phyloP scores from a whole-genome alignment of 2,797 vertebrate species.

The Melanogrammus aeglefinus region DNA sequence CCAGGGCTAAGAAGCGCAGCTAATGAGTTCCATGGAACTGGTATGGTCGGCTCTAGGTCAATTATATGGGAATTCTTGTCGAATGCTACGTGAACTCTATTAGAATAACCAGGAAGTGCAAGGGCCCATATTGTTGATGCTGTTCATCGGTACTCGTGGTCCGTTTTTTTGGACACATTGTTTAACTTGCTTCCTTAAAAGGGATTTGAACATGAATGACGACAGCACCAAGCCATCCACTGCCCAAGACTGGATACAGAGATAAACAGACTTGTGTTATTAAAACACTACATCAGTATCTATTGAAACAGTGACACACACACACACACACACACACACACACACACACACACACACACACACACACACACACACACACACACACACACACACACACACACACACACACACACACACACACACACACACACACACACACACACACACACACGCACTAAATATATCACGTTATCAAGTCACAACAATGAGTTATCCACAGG shows the following conservation, averaged over 20 bases:
- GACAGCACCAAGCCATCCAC: not conserved
- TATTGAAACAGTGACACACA: slow-evolving; percentile 23
- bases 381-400: slow-evolving; percentile 35
- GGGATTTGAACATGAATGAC: not conserved
- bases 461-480: slow-evolving; percentile 2
- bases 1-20: slow-evolving; percentile 10
- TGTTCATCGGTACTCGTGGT: not conserved
- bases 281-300: slow-evolving; percentile 11
- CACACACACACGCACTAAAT: slow-evolving; percentile 9
- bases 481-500: slow-evolving; percentile 4
- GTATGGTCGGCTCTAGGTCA: slow-evolving; percentile 29
- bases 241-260: not conserved
- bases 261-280: not conserved
- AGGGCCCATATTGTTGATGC: not conserved
- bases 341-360: slow-evolving; percentile 16
- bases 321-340: slow-evolving; percentile 14
- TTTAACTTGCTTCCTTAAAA: not conserved
- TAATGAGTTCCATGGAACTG: slow-evolving; percentile 43
- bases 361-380: slow-evolving; percentile 12
- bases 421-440: slow-evolving; percentile 10
- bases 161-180: not conserved
- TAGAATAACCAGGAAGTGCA: not conserved
- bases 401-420: slow-evolving; percentile 25
- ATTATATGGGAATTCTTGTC: not conserved
- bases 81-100: not conserved